Evolutionary conservation across 2,888 invertebrate genomes (phyloP), one percentile per base, ranked within the genome.

Genomic region (Listrodromus nycthemerus): DNA sequence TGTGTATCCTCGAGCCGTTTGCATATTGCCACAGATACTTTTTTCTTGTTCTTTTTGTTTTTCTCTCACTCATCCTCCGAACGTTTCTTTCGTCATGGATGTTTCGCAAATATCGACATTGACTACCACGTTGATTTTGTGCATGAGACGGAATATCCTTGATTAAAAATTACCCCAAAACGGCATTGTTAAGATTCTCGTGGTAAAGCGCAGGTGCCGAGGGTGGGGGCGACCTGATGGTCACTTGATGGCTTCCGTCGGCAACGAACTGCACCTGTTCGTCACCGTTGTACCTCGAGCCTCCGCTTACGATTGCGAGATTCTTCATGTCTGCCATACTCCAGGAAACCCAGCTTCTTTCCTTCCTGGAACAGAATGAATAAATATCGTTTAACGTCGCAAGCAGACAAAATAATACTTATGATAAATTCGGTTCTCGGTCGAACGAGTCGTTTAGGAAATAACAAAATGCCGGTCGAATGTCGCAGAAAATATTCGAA

Each of bases 121-220:
- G 7, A 21, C n/a, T 24, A 4, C 4, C 16, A 2, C 5, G 16
- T 4, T 3, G 58, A 58, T 13, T 13, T n/a, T 27, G 16, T 30
- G 70, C 19, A 70, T 6, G 48, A 41, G 13, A 45, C 27, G 50
- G 7, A 58, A 27, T 10, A 58, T 16, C 58, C 13, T 30, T 16
- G 58, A 58, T 55, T 1, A 41, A 7, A 80, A 84, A 91, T 94
- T 92, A 96, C 96, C 95, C 95, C 88, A 95, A 91, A 75, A 95
- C 92, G 86, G 95, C 95, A 93, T 96, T 96, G 90, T 96, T 96
- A 90, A 96, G 95, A 92, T 95, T 95, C 88, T 96, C 96, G 63
- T 94, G 89, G 85, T 89, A 95, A 71, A 94, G 89, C 58, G 93
- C 90, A 8, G 93, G 92, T 21, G 94, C 93, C 55, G 94, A 90